Base-by-base conservation (phyloP, 2,113 vertebrate species). In the Falco punctatus region DNA sequence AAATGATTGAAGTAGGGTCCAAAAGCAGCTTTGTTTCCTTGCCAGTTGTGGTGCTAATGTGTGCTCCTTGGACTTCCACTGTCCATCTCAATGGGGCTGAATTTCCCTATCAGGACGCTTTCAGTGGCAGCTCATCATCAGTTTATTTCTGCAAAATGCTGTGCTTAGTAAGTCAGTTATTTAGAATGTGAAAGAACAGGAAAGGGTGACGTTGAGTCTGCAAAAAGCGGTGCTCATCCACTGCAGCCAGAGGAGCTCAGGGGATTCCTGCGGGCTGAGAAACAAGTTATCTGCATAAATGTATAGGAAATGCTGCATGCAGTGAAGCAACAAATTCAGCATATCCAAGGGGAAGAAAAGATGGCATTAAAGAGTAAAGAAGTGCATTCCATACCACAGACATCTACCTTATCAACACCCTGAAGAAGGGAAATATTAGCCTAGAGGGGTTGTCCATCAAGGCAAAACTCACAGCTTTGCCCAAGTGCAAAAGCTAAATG, bases 1-100 rank as follows among this genome's bases (percentile, higher is more conserved):
- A 98, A 98, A 81, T 48, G 52, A 98, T 97, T 98, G 98, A 98
- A 98, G 98, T 97, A 75, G 32, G 70, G 88, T 97, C 97, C 98
- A 97, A 98, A 97, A 95, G 30, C 88, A 97, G 93, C 94, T 97
- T 84, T 95, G 86, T 96, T 97, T 95, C 92, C 81, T 94, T 97
- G 96, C 93, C 95, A 95, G 58, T 69, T 81, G 92, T 82, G 83
- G 89, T 93, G 96, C 72, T 96, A 88, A 96, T 51, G 64, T 90
- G 67, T 81, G 80, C 73, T 94, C 83, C 10, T 13, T 90, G 93
- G 75, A 92, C 91, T 91, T 81, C 85, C 67, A 77, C 81, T 78
- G 73, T 86, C 96, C 44, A 6, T 61, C 77, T 96, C 94, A 84
- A 64, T 8, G 55, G 70, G 32, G 78, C 64, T 46, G 82, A 71